Base-by-base conservation (phyloP, 2,888 invertebrate species). In the Amphipyra berbera region DNA sequence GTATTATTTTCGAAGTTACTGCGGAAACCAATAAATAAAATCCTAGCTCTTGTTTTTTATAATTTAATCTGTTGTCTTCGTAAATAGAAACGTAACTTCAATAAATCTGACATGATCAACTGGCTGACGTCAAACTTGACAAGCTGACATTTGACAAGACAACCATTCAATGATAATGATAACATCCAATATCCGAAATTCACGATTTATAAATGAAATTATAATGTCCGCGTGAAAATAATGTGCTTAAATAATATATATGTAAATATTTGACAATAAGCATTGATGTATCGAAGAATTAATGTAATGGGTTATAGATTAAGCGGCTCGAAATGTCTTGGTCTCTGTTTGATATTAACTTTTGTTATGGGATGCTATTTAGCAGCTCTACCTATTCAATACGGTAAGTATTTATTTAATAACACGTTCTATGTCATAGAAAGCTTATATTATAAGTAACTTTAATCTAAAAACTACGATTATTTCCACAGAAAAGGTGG, bases 361-460 rank as follows among this genome's bases (percentile, higher is more conserved):
- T 92, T 95, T 68, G 83, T 94, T 27, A 88, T 93, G 88, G 94
- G 94, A 52, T 94, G 93, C 69, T 94, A 90, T 87, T 86, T 95
- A 73, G 94, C 95, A 5, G 91, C 91, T 48, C 82, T 94, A 80
- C 94, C 95, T 48, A 89, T 95, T 76, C 87, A 88, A 82, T 83
- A 81, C 80, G 93, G 93, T 93, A 62, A 85, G 87, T 77, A 57
- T 57, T 65, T 37, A 14, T 38, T 45, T 38, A 15, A 14, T 56
- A 33, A 57, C 54, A 33, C 15, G n/a, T 37, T 10, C 10, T 52
- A 6, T 7, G 56, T 12, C 40, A 10, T 13, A 4, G 38, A 0
- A 12, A 40, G 1, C 2, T 12, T 47, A 6, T 2, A 30, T 37
- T 21, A 2, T 1, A 41, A 10, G 5, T 33, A 45, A 42, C 35